Conservation (phyloP, 92 coral and sea anemone species). For the Palythoa grandiflora region DNA sequence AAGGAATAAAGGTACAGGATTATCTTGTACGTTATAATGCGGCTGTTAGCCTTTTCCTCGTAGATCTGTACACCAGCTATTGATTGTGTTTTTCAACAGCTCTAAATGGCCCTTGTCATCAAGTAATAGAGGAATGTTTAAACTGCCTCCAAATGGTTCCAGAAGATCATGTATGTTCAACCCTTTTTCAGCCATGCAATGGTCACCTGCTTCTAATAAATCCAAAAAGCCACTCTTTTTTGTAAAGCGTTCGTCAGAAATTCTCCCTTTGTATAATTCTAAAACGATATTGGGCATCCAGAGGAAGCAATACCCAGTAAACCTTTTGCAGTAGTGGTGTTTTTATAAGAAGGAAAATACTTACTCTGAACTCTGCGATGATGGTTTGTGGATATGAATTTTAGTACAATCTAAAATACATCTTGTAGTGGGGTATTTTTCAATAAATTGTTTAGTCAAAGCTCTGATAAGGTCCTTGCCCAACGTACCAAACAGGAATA, state of each 20-base stretch:
- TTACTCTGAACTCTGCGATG: too few relatives aligned
- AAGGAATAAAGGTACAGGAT: not conserved
- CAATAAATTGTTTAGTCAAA: too few relatives aligned
- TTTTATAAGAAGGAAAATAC: too few relatives aligned
- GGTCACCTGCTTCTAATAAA: not conserved
- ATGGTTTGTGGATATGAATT: too few relatives aligned
- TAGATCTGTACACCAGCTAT: not conserved
- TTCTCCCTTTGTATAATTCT: not conserved
- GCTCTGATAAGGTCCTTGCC: too few relatives aligned
- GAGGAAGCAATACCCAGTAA: not conserved
- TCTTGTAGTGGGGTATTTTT: too few relatives aligned
- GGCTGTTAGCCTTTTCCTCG: not conserved
- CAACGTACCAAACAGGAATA: too few relatives aligned
- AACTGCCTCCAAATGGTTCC: not conserved
- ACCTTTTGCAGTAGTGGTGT: too few relatives aligned
- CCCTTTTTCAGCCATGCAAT: not conserved
- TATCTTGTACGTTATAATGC: not conserved
- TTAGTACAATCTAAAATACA: too few relatives aligned
- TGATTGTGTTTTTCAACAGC: not conserved
- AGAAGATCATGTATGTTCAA: not conserved
- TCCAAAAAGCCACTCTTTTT: not conserved
- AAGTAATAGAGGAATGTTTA: not conserved
- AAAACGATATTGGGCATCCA: not conserved
- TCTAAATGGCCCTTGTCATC: not conserved
- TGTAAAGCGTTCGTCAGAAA: not conserved